A percentile compares a stretch with the other conserved stretches of the same genome.
These are phyloP conservation scores for Eupithecia insigniata DNA, from an alignment of 2,888 invertebrate genomes.

Conservation along the genomic window DNA sequence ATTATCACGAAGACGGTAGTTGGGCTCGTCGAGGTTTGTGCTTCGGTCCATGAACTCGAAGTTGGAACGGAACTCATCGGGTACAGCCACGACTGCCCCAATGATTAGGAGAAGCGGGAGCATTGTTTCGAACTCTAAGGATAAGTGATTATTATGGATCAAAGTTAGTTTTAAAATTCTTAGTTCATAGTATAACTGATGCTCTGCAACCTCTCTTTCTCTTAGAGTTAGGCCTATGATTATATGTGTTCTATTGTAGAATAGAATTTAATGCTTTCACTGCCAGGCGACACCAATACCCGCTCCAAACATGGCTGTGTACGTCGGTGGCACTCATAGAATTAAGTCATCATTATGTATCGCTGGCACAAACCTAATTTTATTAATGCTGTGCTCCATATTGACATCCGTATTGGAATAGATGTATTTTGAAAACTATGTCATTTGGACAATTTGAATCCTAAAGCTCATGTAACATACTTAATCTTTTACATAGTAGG, in stretches of 20 bases:
- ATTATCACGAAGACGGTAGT: slow-evolving; percentile 63
- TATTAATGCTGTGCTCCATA: neutral
- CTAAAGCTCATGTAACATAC: neutral
- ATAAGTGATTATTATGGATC: neutral
- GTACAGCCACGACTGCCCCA: slow-evolving; percentile 58
- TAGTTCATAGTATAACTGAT: neutral
- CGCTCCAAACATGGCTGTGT: no score
- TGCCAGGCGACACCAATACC: neutral
- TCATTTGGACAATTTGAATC: neutral
- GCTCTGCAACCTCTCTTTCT: neutral
- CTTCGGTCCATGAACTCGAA: slow-evolving; percentile 63
- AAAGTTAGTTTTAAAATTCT: neutral
- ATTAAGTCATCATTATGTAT: neutral
- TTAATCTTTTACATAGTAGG: neutral
- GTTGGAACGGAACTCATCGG: slow-evolving; percentile 63
- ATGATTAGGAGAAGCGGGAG: slow-evolving; percentile 57
- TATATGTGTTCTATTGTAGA: neutral
- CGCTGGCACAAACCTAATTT: neutral
- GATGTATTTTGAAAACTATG: no score
- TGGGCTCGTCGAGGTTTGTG: slow-evolving; percentile 65
- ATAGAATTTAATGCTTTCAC: neutral
- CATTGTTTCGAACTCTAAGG: slow-evolving; percentile 64
- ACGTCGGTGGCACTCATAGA: neutral
- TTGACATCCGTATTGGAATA: neutral
- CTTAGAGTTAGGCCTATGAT: neutral